Evolutionary conservation across 1,140 invertebrate genomes (phyloP).

Genomic region (Teleogryllus occipitalis): DNA sequence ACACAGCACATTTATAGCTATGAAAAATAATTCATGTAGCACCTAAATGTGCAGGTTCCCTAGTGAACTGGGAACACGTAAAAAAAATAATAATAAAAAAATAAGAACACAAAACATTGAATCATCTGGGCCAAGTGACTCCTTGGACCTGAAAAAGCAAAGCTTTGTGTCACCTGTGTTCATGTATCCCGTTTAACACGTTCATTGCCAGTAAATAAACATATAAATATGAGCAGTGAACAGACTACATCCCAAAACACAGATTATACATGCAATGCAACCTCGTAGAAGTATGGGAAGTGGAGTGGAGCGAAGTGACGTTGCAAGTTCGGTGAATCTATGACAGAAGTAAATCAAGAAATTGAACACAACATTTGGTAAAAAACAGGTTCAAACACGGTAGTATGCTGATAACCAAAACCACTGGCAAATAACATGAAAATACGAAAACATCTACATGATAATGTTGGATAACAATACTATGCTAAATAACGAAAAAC

Average conservation of each 20-base stretch:
- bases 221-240: neutral
- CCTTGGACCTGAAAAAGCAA: neutral
- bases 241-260: slow-evolving; percentile 1
- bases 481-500: neutral
- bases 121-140: neutral
- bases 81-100: neutral
- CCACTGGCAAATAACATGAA: neutral
- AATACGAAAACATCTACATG: neutral
- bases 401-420: slow-evolving; percentile 5
- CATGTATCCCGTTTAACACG: neutral
- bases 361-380: neutral
- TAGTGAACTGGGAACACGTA: neutral
- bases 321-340: slow-evolving; percentile 4
- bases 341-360: neutral
- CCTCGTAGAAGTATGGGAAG: neutral
- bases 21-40: neutral
- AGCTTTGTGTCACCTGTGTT: slow-evolving; percentile 3
- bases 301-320: neutral
- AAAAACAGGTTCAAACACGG: neutral
- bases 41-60: slow-evolving; percentile 3
- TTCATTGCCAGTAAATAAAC: neutral
- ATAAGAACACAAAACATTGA: neutral
- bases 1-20: neutral
- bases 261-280: slow-evolving; percentile 1
- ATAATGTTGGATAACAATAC: neutral